A percentile compares a stretch with the other conserved stretches of the same genome.
phyloP scores from a whole-genome alignment of 1,140 invertebrate species.

The Rhagoletis pomonella region DNA sequence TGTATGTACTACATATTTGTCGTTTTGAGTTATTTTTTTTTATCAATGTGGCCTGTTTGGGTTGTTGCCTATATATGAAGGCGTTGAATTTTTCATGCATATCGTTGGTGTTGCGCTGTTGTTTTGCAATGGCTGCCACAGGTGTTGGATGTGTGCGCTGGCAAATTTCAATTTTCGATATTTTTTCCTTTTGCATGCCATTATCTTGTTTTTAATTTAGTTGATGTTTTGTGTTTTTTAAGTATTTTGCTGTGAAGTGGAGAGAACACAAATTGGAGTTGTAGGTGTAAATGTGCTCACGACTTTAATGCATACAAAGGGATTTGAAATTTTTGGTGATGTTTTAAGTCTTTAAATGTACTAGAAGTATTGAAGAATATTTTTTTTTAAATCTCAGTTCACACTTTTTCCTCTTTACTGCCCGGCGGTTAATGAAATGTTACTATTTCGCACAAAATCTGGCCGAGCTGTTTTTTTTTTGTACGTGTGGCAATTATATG shows the following conservation, averaged over 20 bases:
- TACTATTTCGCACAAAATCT: too few relatives aligned
- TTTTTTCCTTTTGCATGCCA: neutral
- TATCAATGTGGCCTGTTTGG: neutral
- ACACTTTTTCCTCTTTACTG: too few relatives aligned
- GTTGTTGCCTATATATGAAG: neutral
- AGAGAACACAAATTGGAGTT: neutral
- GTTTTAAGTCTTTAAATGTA: too few relatives aligned
- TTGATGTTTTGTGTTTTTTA: neutral
- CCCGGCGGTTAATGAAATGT: too few relatives aligned
- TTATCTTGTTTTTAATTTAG: neutral
- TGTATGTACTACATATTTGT: neutral
- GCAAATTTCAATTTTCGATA: constrained; percentile 5
- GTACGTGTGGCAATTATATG: too few relatives aligned
- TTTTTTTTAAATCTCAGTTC: too few relatives aligned
- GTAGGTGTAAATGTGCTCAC: neutral
- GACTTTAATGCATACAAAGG: neutral
- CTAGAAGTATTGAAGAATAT: too few relatives aligned
- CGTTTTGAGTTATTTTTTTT: neutral
- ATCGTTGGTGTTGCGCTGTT: neutral
- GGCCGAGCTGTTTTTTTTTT: too few relatives aligned
- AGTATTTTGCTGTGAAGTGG: too few relatives aligned
- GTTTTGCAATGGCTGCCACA: neutral
- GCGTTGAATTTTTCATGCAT: constrained; percentile 9
- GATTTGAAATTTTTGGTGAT: too few relatives aligned
- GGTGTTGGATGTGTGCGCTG: neutral